Evolutionary conservation across 1,140 invertebrate species (phyloP).

Genomic region (Drosophila pallidifrons): DNA sequence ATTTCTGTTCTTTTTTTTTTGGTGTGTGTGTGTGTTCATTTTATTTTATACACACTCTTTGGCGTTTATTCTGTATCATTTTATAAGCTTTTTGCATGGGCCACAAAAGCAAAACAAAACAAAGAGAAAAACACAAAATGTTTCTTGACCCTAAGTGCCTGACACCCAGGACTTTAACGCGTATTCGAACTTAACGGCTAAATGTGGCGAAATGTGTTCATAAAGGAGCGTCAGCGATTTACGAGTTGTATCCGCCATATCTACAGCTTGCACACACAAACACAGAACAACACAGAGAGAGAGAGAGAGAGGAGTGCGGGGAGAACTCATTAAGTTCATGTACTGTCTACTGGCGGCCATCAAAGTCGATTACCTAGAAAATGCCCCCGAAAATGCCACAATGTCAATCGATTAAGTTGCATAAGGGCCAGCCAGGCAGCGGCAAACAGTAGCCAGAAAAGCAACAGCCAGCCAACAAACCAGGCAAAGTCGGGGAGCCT

Average conservation of each 20-base stretch:
- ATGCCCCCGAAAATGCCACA: conserved; percentile 62
- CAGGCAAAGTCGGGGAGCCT: no score
- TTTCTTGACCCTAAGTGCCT: conserved; percentile 58
- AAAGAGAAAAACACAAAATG: conserved; percentile 55
- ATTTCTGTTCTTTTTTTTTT: no score
- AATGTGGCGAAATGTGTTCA: conserved; percentile 63
- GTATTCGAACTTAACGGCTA: conserved; percentile 58
- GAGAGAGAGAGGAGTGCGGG: neutral
- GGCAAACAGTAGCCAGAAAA: conserved; percentile 4
- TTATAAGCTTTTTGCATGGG: conserved; percentile 65
- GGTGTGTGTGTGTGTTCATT: neutral
- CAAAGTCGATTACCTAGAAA: conserved; percentile 81
- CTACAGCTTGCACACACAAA: neutral
- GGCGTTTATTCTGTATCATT: conserved; percentile 22
- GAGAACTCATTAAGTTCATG: conserved; percentile 22
- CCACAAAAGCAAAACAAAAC: neutral
- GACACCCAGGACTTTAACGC: conserved; percentile 46
- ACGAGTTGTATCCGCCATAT: conserved; percentile 39
- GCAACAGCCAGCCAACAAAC: neutral
- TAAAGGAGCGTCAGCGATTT: conserved; percentile 64
- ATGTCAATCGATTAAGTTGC: conserved; percentile 77
- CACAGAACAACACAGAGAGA: neutral
- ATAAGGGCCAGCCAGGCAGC: neutral
- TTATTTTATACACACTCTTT: conserved; percentile 12
- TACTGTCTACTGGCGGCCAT: conserved; percentile 49